phyloP scores from a whole-genome alignment of 2,888 invertebrate species.

The Sycophila texana region DNA sequence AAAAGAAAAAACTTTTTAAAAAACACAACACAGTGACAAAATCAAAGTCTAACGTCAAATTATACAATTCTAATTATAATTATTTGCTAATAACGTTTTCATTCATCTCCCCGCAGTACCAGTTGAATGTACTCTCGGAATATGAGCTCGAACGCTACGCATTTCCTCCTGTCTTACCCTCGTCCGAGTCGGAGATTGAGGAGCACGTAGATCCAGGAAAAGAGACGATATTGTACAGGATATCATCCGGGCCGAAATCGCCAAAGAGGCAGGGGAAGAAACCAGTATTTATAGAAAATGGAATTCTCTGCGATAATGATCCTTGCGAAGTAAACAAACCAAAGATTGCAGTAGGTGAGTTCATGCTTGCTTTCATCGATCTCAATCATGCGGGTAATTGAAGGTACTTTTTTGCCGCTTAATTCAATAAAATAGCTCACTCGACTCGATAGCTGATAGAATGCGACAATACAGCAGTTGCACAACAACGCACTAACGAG shows the following conservation, averaged over 20 bases:
- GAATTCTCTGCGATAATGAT: conserved; percentile 64
- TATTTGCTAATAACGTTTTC: too few relatives aligned
- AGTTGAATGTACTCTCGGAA: conserved; percentile 65
- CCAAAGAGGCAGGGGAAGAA: conserved; percentile 62
- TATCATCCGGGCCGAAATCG: conserved; percentile 65
- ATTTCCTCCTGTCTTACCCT: conserved; percentile 60
- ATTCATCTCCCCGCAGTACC: conserved; percentile 56
- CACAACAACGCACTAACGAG: too few relatives aligned
- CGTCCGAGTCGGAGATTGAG: conserved; percentile 54
- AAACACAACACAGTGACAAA: neutral
- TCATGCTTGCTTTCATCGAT: neutral
- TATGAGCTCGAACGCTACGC: conserved; percentile 65
- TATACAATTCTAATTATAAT: too few relatives aligned
- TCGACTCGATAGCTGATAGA: too few relatives aligned
- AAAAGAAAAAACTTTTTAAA: too few relatives aligned
- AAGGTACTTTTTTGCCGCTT: too few relatives aligned
- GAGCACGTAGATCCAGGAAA: conserved; percentile 41
- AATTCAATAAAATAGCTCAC: too few relatives aligned
- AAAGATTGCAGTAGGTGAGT: conserved; percentile 65
- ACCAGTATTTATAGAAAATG: conserved; percentile 65
- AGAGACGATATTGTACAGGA: conserved; percentile 64
- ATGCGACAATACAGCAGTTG: too few relatives aligned
- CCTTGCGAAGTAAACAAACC: conserved; percentile 65
- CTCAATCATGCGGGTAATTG: too few relatives aligned
- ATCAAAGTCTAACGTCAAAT: neutral